Conservation (phyloP, 2,113 vertebrate species). For the Hirundichthys speculiger region DNA sequence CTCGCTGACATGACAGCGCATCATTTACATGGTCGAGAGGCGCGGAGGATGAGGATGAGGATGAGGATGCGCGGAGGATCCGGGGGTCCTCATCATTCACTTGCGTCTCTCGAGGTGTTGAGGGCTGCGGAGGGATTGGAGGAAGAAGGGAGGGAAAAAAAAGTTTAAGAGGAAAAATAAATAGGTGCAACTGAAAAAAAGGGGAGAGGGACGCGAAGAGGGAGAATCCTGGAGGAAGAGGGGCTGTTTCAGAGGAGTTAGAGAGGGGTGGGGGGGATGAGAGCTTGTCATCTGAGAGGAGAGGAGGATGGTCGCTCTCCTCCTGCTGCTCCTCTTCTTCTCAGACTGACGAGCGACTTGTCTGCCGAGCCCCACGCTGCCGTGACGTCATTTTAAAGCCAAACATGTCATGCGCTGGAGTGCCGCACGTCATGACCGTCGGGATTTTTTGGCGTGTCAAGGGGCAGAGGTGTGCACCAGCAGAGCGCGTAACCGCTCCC, state of each 20-base stretch:
- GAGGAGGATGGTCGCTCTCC: slow-evolving; percentile 64
- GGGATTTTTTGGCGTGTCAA: not conserved
- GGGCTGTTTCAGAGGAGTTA: slow-evolving; percentile 63
- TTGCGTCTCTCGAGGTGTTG: slow-evolving; percentile 48
- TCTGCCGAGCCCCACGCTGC: slow-evolving; percentile 67
- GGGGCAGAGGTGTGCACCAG: too few relatives aligned
- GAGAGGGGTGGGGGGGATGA: slow-evolving; percentile 42
- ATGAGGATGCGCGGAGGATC: slow-evolving; percentile 47
- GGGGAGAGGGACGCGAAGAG: too few relatives aligned
- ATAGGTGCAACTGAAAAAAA: slow-evolving; percentile 50
- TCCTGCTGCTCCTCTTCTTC: slow-evolving; percentile 64
- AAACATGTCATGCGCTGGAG: slow-evolving; percentile 55
- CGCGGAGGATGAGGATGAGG: slow-evolving; percentile 37
- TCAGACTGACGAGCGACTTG: slow-evolving; percentile 77
- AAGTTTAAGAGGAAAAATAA: not conserved
- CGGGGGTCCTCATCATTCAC: slow-evolving; percentile 56
- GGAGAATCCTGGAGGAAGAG: slow-evolving; percentile 45
- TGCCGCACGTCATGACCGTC: slow-evolving; percentile 33
- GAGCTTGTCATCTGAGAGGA: slow-evolving; percentile 58
- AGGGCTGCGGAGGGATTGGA: slow-evolving; percentile 11
- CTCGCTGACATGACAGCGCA: slow-evolving; percentile 65
- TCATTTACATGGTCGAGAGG: slow-evolving; percentile 58
- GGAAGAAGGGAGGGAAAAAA: too few relatives aligned
- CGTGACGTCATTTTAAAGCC: slow-evolving; percentile 81
- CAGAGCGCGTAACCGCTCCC: too few relatives aligned